Evolutionary conservation across 1,140 invertebrate species (phyloP), one percentile per base, ranked within the genome.

Genomic region (Leptoteleia sp.): DNA sequence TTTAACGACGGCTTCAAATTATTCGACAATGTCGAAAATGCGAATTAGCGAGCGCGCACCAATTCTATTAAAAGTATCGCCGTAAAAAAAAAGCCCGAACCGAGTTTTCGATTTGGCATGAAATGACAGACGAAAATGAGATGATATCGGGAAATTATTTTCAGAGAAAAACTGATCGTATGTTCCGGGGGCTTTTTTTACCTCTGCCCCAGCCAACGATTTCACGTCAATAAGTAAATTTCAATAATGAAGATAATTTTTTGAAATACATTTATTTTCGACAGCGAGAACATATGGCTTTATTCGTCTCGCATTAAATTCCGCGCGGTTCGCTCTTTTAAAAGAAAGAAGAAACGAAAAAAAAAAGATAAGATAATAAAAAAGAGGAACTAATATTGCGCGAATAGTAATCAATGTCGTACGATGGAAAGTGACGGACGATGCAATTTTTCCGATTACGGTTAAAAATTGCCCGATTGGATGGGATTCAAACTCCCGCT

Each of bases 101-200:
- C 17, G 27, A 65, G 25, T 17, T 43, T 65, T 65, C 16, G 27
- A 19, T 65, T 54, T 43, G 37, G 45, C 45, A 25, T 54, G 38
- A 54, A 54, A 65, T 54, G 62, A 45, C 47, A 65, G 62, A 64
- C 25, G 47, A 64, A 64, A 50, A 64, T 64, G 45, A 62, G 57
- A 47, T 62, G 52, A 52, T 65, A 65, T 65, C 16, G 61, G 61
- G 31, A 52, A 52, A 50, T 65, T 50, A 65, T 65, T 65, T 65
- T 42, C 31, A 35, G 35, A 38, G 22, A 50, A 45, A 64, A 64
- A 40, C 12, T 12, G 8, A 3, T 42, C 25, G 31, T 9, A 22
- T 15, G 31, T 35, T 52, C 48, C 5, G n/a, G n/a, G n/a, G n/a
- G 50, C 0, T 40, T 48, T 62, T 45, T 45, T 9, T 62, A 16